Conservation (phyloP, 2,797 vertebrate genomes). For the Hippocampus kuda region DNA sequence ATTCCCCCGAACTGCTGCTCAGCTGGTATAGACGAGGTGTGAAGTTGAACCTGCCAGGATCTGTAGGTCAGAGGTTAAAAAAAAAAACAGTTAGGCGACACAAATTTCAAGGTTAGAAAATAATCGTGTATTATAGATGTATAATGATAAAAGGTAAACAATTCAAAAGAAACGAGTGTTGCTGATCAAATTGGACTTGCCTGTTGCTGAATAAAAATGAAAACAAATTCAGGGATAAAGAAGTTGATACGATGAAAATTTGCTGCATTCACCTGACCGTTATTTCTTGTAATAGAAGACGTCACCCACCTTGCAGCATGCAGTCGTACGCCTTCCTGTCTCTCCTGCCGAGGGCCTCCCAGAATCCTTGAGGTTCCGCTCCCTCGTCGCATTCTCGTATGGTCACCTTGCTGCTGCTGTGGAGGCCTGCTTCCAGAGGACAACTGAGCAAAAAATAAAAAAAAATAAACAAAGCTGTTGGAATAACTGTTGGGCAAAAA, state of each 20-base stretch:
- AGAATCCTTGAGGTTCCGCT: conserved; percentile 79
- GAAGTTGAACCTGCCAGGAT: conserved; percentile 94
- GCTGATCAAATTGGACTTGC: too few relatives aligned
- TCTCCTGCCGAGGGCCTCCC: conserved; percentile 81
- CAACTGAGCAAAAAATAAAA: conserved; percentile 60
- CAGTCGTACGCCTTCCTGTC: conserved; percentile 93
- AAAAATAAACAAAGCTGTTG: neutral
- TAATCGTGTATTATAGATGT: too few relatives aligned
- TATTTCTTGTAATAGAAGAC: neutral
- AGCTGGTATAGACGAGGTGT: conserved; percentile 86
- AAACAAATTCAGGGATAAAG: too few relatives aligned
- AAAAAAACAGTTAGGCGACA: too few relatives aligned
- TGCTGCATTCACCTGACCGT: neutral
- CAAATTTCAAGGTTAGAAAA: too few relatives aligned
- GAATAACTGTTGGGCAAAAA: neutral
- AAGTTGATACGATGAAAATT: too few relatives aligned
- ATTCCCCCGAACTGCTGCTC: conserved; percentile 86
- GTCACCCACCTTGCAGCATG: conserved; percentile 84
- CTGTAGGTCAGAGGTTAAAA: conserved; percentile 45
- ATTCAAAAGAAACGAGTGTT: too few relatives aligned
- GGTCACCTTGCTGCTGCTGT: conserved; percentile 88
- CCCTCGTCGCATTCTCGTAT: conserved; percentile 87
- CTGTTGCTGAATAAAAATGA: too few relatives aligned
- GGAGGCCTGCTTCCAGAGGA: conserved; percentile 85
- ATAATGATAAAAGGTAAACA: too few relatives aligned